Conservation (phyloP, 2,888 invertebrate genomes). For the Melitaea athalia region DNA sequence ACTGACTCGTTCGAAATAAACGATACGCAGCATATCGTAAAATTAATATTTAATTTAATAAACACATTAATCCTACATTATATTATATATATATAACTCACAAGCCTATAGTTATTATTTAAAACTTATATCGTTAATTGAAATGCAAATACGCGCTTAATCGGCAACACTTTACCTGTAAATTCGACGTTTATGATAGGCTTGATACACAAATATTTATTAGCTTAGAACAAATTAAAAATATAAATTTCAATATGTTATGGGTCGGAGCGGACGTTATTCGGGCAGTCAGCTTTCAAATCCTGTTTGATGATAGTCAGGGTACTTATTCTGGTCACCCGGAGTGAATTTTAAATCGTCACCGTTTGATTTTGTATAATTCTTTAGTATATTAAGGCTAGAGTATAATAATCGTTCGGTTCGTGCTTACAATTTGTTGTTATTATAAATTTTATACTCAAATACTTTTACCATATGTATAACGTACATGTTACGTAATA, state of each 20-base stretch:
- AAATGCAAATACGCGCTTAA: slow-evolving; percentile 38
- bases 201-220: slow-evolving; percentile 69
- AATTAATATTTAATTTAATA: slow-evolving; percentile 41
- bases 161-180: slow-evolving; percentile 55
- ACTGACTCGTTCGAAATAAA: not conserved
- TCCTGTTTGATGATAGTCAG: slow-evolving; percentile 61
- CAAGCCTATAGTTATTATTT: slow-evolving; percentile 20
- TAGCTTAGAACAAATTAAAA: slow-evolving; percentile 69
- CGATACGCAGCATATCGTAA: slow-evolving; percentile 10
- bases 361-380: slow-evolving; percentile 49
- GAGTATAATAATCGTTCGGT: slow-evolving; percentile 48
- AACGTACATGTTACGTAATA: not conserved
- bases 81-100: slow-evolving; percentile 26
- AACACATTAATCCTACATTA: slow-evolving; percentile 44
- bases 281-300: slow-evolving; percentile 50
- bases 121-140: slow-evolving; percentile 21
- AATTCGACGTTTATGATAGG: slow-evolving; percentile 60
- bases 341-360: slow-evolving; percentile 68
- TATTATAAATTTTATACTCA: slow-evolving; percentile 59
- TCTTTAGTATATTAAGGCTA: slow-evolving; percentile 44
- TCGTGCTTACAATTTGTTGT: slow-evolving; percentile 57
- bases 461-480: slow-evolving; percentile 25
- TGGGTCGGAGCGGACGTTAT: slow-evolving; percentile 52
- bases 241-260: slow-evolving; percentile 65
- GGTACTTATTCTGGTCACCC: slow-evolving; percentile 55